Base-by-base conservation (phyloP, 2,797 vertebrate species). In the Danio kyathit region DNA sequence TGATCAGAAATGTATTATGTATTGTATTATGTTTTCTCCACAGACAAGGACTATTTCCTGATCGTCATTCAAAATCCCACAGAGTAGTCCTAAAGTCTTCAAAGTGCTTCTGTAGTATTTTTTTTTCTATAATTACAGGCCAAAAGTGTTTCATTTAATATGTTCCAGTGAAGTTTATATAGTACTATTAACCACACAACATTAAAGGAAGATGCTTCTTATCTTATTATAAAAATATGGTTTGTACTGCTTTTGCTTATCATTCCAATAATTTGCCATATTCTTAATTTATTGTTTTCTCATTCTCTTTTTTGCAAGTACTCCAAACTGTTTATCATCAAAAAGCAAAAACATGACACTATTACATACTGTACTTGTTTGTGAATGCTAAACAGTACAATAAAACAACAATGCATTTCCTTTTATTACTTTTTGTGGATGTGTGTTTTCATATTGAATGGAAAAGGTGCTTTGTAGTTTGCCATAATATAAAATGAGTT, bases 1-100 rank as follows among this genome's bases (percentile, higher is more conserved):
- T 74, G 8, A 38, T 48, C 8, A 38, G 14, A 29, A 29, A 60
- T 19, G 19, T 43, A 1, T 71, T 12, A 41, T n/a, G 1, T 21
- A n/a, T 21, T 76, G 65, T 13, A 8, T 57, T 80, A 51, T 80
- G 60, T 74, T 80, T n/a, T 74, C 80, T 88, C 40, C 6, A 79
- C 94, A 99, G 98, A 99, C 92, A 99, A 99, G 90, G 97, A 99
- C 88, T 99, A 99, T 88, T 97, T 99, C 92, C 87, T 99, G 92
- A 98, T 99, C 79, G 97, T 99, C 89, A 96, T 99, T 87, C 98
- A 99, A 94, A 98, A 97, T 84, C 96, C 96, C 5, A 95, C 95
- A 0, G 97, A 97, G 88, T 99, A 91, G 88, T 29, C 9, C 8
- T 46, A n/a, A 98, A 96, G 83, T 96, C 96, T 4, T 95, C 95